Base-by-base conservation (phyloP, 2,113 vertebrate species). In the Microtus montanus region DNA sequence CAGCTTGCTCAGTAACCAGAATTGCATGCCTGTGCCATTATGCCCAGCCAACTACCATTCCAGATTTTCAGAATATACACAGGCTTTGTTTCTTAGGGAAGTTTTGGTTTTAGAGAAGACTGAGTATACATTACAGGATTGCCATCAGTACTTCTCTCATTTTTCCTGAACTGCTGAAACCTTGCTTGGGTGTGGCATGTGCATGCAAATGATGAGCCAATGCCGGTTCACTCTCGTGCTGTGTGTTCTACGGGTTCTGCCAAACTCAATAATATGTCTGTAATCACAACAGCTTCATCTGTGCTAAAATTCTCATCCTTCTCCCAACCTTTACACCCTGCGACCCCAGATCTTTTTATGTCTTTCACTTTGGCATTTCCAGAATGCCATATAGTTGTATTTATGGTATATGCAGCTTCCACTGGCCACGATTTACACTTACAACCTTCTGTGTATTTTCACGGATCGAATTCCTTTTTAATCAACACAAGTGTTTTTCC, bases 91-190 rank as follows among this genome's bases (percentile, higher is more conserved):
- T 85, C 26, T 54, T 74, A 66, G 61, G n/a, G 33, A 10, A 44
- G 77, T 33, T 84, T 92, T 44, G 89, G 35, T 12, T 26, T 91
- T 92, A 49, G n/a, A 75, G 61, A 80, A 93, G 80, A 73, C 9
- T 61, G 74, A 87, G 61, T 44, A 71, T 15, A 30, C 9, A 44
- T 20, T 15, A 71, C 61, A 85, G 35, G 33, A 19, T 11, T 20
- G 20, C 20, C 22, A 4, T 71, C 30, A 7, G 11, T 30, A 17
- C 1, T 22, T 22, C 20, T 41, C 10, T 44, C 3, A 3, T 19
- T 41, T 41, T 41, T 22, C 22, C 22, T 26, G 33, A 35, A 11
- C 20, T 63, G 33, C 19, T 86, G 82, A 66, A 66, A 41, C 54
- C 74, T 79, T 89, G 66, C 35, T 66, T 61, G 68, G 54, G 44